Conservation (phyloP, 1,140 invertebrate species). For the Phenacoccus solenopsis region DNA sequence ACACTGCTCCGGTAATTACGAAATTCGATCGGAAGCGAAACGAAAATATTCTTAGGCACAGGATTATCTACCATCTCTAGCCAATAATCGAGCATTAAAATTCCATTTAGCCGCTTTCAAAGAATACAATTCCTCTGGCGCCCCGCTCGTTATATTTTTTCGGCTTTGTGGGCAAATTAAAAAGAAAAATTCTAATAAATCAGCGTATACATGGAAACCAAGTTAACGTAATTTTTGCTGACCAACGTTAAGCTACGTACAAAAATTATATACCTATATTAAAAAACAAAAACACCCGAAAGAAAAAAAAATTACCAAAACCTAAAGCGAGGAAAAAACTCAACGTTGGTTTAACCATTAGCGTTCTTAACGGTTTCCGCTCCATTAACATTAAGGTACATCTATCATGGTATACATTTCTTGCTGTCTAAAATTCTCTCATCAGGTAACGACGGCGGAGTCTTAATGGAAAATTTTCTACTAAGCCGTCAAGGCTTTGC, state of each 20-base stretch:
- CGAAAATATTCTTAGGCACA: background rate
- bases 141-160: background rate
- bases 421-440: slow-evolving; percentile 10
- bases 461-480: slow-evolving; percentile 10
- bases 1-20: background rate
- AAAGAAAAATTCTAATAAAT: slow-evolving; percentile 5
- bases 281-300: slow-evolving; percentile 4
- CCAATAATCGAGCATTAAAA: background rate
- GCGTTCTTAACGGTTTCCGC: slow-evolving; percentile 11
- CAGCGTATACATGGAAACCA: background rate
- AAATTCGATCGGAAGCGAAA: background rate
- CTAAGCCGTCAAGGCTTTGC: too few relatives aligned
- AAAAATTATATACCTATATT: background rate
- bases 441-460: background rate
- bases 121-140: background rate
- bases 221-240: slow-evolving; percentile 2
- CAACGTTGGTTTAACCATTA: slow-evolving; percentile 9
- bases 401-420: slow-evolving; percentile 15
- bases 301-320: background rate
- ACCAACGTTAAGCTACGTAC: background rate
- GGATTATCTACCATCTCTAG: background rate
- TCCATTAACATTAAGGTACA: slow-evolving; percentile 13
- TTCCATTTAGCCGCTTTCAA: background rate
- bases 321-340: background rate
- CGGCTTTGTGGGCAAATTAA: background rate